Evolutionary conservation across 2,113 vertebrate genomes (phyloP).

Genomic region (Recurvirostra avosetta): DNA sequence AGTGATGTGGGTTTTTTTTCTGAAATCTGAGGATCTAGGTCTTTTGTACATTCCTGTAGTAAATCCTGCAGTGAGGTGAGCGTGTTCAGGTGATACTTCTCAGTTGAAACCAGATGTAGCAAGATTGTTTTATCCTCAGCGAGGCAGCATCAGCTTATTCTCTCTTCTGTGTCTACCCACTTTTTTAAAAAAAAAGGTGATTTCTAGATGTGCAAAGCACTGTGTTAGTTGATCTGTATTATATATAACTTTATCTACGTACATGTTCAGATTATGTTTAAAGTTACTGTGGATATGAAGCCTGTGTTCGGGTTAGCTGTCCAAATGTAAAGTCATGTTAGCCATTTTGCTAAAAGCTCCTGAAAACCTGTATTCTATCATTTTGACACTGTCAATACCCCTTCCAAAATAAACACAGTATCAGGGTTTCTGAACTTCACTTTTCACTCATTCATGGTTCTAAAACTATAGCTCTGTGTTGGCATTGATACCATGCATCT

Average conservation of each 20-base stretch:
- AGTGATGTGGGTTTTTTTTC: background rate
- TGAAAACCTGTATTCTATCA: background rate
- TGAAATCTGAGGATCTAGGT: background rate
- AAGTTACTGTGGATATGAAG: background rate
- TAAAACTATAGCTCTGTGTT: background rate
- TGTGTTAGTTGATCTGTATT: background rate
- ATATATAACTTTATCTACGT: background rate
- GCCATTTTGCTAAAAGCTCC: background rate
- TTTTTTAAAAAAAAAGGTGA: background rate
- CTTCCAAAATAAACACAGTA: background rate
- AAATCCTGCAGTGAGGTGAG: background rate
- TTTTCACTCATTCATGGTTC: background rate
- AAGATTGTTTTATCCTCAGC: background rate
- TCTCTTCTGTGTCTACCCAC: background rate
- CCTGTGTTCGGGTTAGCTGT: background rate
- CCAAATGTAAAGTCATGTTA: background rate
- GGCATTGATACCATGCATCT: background rate
- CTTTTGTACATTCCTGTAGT: background rate
- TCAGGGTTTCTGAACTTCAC: background rate
- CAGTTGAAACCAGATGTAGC: background rate
- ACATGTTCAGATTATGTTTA: background rate
- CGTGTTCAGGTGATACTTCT: background rate
- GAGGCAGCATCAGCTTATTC: background rate
- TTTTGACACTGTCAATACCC: background rate
- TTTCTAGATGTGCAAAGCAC: background rate